These are phyloP conservation scores for Chionoecetes opilio DNA, from an alignment of 1,140 invertebrate genomes.

Conservation along the genomic window DNA sequence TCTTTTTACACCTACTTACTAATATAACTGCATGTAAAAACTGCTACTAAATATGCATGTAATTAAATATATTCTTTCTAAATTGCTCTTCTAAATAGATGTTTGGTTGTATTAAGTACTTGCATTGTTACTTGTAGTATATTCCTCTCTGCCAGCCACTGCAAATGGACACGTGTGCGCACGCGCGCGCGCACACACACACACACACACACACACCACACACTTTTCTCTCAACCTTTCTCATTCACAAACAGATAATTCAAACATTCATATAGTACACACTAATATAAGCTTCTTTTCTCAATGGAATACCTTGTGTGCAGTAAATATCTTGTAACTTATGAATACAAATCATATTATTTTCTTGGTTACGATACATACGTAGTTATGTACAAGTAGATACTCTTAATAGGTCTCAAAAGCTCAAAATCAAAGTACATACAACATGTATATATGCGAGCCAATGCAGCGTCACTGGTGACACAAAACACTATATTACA, in stretches of 20 bases:
- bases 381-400: conserved; percentile 9
- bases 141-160: not conserved
- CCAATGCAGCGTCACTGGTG: not conserved
- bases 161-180: not conserved
- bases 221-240: not conserved
- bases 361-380: not conserved
- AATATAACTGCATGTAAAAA: not conserved
- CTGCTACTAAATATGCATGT: conserved; percentile 29
- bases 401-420: not conserved
- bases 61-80: conserved; percentile 24
- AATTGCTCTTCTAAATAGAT: not conserved
- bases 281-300: conserved; percentile 21
- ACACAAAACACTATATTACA: not conserved
- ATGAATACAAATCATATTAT: not conserved
- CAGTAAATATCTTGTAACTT: not conserved
- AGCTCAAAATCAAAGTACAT: not conserved
- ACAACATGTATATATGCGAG: conserved; percentile 9
- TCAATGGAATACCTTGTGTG: not conserved
- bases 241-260: not conserved
- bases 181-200: not conserved
- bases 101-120: not conserved
- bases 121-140: not conserved
- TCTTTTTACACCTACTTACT: not conserved
- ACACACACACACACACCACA: conserved; percentile 21
- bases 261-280: not conserved